Evolutionary conservation across 2,888 invertebrate species (phyloP), one percentile per base, ranked within the genome.

Genomic region (Sarcophaga variegata): DNA sequence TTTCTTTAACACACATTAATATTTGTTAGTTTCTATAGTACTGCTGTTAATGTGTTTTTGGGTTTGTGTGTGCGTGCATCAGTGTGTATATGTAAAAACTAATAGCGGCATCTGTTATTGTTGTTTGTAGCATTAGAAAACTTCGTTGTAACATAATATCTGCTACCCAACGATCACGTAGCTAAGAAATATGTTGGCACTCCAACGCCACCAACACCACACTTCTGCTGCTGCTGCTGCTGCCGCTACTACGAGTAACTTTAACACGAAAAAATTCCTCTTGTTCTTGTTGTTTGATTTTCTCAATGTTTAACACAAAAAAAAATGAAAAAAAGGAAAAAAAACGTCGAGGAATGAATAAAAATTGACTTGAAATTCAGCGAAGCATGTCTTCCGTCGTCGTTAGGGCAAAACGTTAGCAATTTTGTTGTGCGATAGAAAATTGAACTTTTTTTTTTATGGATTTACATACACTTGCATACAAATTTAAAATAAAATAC

Each of bases 91-190:
- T 54, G 54, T 4, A 54, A 14, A 14, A 54, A 17, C 54, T 76
- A 87, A 81, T 87, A 77, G 87, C 71, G 84, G 84, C 87, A 87
- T 84, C 87, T 87, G 87, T 87, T 84, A 70, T 84, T 54, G 54
- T 17, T 54, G 54, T 54, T 54, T 54, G 54, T 54, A 54, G 12
- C 17, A 54, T 12, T 14, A 54, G 54, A 54, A 4, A 54, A 54
- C 54, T 54, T 54, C 17, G 17, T 54, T 54, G 54, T 54, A 54
- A 54, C 54, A 54, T 10, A 54, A 54, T 54, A 54, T 14, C 54
- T 14, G 17, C 37, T 37, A 20, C 45, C 11, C 45, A 45, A 11
- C 67, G 67, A 67, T 67, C 47, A 67, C 45, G 45, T 67, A 45
- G 20, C 20, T 20, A 49, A 54, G 54, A 54, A 60, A 69, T 72